Base-by-base conservation (phyloP, 2,888 invertebrate species). In the Epistrophe eligans region DNA sequence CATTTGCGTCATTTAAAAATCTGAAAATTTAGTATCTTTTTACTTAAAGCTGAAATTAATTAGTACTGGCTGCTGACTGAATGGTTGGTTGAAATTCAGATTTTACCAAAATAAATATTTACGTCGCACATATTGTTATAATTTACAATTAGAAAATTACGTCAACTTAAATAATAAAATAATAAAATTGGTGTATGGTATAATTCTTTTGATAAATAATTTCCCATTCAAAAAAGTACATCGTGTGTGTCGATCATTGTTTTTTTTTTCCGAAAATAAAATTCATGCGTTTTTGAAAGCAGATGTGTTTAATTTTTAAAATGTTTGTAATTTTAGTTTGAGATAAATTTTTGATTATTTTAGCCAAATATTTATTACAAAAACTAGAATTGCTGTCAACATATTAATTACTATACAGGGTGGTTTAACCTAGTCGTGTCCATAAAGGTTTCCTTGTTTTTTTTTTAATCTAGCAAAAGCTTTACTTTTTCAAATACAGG, bases 41-140 rank as follows among this genome's bases (percentile, higher is more conserved):
- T 48, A 55, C 32, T 48, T 35, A 50, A 64, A 15, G 40, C 11
- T 35, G 43, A 35, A 64, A 60, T 40, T 66, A 62, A 81, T 70
- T 70, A 62, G 38, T 67, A 17, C 19, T 48, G 55, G 6, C 28
- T 40, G 70, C 40, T 57, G 62, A 72, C 24, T 67, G 76, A 76
- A 76, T 50, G 70, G 38, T 76, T 70, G 32, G 71, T 58, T 74
- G 52, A 35, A 67, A 70, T 38, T 45, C 13, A 40, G 15, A 45
- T 60, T 71, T 70, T 32, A 77, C 40, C 9, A 19, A 32, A 24
- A 43, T 70, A 70, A 24, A 43, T 70, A 70, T 70, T 38, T 55
- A 55, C 67, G 76, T 76, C 76, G 67, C 70, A 76, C 28, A 70
- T 24, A 24, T 76, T 81, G 77, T 77, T 64, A 24, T 24, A 45